Evolutionary conservation across 2,797 vertebrate species (phyloP), one percentile per base, ranked within the genome.

Genomic region (Cirrhinus molitorella): DNA sequence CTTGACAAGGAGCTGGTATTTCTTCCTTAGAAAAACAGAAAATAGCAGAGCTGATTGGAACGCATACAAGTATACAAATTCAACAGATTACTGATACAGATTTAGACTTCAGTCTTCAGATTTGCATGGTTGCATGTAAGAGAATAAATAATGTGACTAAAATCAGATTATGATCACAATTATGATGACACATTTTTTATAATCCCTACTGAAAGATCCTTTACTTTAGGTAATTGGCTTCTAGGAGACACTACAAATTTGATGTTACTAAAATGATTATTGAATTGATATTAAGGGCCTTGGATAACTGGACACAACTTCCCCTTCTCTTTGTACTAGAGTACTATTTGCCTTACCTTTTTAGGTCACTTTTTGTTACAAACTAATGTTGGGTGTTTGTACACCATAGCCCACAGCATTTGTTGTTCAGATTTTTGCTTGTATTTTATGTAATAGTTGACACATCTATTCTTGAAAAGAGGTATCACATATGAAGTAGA

Each of bases 1-100:
- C 88, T 94, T 49, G 87, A 85, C 0, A 0, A 73, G 0, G 93
- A 95, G 7, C 83, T 95, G 49, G 43, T 89, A 67, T 96, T 96
- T 70, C 88, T 93, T 83, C 89, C 92, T 40, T 43, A 75, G 23
- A 23, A 57, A 23, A 63, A 4, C 4, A 1, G 1, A 12, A n/a
- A 57, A 2, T 77, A 88, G 0, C 14, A 88, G 23, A 37, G 80
- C 23, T 90, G 73, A 89, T 12, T 53, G 25, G 2, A 51, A 67
- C 3, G 5, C 9, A 14, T 31, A 16, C 14, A 43, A 68, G 9
- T 23, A 67, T 43, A 21, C 28, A 55, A 19, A 74, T 8, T 21
- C 11, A 19, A 66, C 13, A 63, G 25, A 31, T 16, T 63, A 4
- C 31, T 37, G 28, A 10, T n/a, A n/a, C n/a, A n/a, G n/a, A 34